phyloP scores from a whole-genome alignment of 2,797 vertebrate species.

The Aphelocoma californica region DNA sequence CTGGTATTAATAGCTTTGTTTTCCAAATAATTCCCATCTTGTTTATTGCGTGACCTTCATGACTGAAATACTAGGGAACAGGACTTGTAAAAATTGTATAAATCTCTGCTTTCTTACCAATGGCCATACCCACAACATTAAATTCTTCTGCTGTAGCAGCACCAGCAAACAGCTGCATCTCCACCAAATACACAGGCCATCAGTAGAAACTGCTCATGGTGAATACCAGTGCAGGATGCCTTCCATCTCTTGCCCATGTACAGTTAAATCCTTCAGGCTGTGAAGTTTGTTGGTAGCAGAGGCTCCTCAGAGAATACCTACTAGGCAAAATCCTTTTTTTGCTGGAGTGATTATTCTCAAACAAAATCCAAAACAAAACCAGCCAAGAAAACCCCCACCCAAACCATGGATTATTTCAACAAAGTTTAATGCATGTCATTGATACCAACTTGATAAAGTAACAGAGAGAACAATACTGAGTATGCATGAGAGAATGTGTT shows the following conservation, averaged over 20 bases:
- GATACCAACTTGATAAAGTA: neutral
- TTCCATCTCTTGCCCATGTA: neutral
- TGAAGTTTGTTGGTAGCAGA: neutral
- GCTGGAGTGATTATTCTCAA: neutral
- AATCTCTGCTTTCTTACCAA: neutral
- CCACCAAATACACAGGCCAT: fast-evolving
- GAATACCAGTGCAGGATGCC: neutral
- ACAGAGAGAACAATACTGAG: neutral
- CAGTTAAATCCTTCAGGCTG: neutral
- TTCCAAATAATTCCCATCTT: neutral
- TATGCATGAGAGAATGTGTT: neutral
- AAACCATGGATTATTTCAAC: neutral
- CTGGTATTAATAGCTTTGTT: neutral
- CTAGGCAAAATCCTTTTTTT: neutral
- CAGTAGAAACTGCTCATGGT: neutral
- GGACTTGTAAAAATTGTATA: neutral
- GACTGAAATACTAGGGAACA: neutral
- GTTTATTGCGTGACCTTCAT: neutral
- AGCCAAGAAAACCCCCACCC: too few species aligned
- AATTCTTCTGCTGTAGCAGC: neutral
- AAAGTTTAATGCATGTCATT: neutral
- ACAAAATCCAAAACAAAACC: neutral
- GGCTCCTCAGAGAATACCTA: neutral
- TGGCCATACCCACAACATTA: neutral
- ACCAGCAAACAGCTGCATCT: neutral